phyloP scores from a whole-genome alignment of 2,888 invertebrate species.

The Cotesia congregata region DNA sequence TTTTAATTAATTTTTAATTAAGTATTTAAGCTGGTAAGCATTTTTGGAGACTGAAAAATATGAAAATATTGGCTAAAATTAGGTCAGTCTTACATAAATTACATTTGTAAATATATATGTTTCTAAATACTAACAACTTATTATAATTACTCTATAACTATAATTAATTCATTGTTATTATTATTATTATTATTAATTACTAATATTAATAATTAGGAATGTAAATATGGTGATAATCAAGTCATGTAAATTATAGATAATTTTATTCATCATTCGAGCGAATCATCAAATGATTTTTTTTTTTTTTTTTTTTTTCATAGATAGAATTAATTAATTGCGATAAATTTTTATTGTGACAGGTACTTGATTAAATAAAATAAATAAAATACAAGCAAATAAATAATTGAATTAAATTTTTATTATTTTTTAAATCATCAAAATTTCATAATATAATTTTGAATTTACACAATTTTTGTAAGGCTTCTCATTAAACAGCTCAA shows the following conservation, averaged over 20 bases:
- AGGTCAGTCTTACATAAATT: not conserved
- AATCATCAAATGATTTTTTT: not conserved
- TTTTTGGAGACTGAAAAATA: not conserved
- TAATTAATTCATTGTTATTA: not conserved
- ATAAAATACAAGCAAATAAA: not conserved
- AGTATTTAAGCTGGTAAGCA: not conserved
- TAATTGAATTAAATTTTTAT: not conserved
- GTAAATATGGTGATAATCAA: constrained; percentile 34
- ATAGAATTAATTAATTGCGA: not conserved
- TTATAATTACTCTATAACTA: constrained; percentile 9
- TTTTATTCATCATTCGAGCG: constrained; percentile 33
- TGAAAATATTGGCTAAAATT: constrained; percentile 1
- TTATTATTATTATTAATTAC: constrained; percentile 1
- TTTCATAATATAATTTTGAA: not conserved
- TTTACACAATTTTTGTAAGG: not conserved
- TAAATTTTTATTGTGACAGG: constrained; percentile 3
- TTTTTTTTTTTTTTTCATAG: not conserved
- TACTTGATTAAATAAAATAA: constrained; percentile 9
- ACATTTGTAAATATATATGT: constrained; percentile 28
- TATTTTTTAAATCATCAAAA: not conserved
- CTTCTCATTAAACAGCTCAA: not conserved
- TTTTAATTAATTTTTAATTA: not conserved
- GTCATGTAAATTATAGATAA: constrained; percentile 38
- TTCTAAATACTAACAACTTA: not conserved
- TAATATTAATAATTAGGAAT: constrained; percentile 5